Evolutionary conservation across 2,797 vertebrate species (phyloP).

Genomic region (Eleutherodactylus coqui): DNA sequence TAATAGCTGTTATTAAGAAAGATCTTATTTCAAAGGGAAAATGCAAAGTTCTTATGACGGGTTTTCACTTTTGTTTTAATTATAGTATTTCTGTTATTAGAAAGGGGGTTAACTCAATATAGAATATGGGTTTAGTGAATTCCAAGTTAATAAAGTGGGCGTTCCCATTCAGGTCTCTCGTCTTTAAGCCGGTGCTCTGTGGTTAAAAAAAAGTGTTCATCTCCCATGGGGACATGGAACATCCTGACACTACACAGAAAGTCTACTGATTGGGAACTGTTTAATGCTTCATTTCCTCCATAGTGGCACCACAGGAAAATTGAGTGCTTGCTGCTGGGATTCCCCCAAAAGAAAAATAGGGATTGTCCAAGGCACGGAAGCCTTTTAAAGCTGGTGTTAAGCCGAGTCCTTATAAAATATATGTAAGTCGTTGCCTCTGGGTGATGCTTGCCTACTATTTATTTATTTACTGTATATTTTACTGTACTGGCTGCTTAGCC

Average conservation of each 20-base stretch:
- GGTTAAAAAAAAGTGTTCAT: background rate
- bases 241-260: background rate
- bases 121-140: background rate
- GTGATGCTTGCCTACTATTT: no score
- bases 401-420: no score
- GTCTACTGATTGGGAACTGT: no score
- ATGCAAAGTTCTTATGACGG: background rate
- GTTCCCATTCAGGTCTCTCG: background rate
- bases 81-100: background rate
- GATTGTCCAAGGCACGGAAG: no score
- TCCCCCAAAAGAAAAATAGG: no score
- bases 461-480: no score
- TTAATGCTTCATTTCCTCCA: no score
- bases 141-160: background rate
- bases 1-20: background rate
- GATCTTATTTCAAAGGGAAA: slow-evolving; percentile 15
- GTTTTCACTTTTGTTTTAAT: background rate
- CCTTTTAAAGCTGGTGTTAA: no score
- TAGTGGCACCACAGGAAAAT: no score
- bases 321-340: no score
- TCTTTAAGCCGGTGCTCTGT: background rate
- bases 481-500: no score
- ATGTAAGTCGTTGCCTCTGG: no score
- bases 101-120: background rate
- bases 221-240: background rate